Evolutionary conservation across 1,140 invertebrate species (phyloP), one percentile per base, ranked within the genome.

Genomic region (Amphibalanus amphitrite): DNA sequence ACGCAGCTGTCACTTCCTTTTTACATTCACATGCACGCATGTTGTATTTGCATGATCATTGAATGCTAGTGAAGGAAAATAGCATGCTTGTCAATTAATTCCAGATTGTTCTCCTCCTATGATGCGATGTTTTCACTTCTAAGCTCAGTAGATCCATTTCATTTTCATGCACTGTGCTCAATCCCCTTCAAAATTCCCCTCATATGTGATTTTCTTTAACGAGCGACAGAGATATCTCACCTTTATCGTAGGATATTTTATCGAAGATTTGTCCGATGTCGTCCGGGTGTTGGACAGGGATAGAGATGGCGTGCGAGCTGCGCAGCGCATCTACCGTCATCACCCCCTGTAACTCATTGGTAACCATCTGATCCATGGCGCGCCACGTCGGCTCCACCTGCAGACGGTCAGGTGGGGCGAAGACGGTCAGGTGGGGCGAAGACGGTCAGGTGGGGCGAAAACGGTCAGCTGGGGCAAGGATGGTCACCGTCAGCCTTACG

Each of bases 181-280:
- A 97, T 93, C 94, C 97, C 97, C 47, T 93, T 83, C 29, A 97
- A 89, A n/a, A 97, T 87, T 0, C n/a, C n/a, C n/a, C n/a, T n/a
- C n/a, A n/a, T n/a, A n/a, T n/a, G n/a, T n/a, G n/a, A n/a, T n/a
- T n/a, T n/a, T n/a, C n/a, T n/a, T n/a, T n/a, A n/a, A n/a, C n/a
- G n/a, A n/a, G n/a, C n/a, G n/a, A n/a, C n/a, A n/a, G n/a, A n/a
- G n/a, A 90, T 88, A 28, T 90, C 28, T 33, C 90, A 67, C 92
- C 91, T 88, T 95, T 95, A 64, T 83, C 86, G 77, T 97, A 97
- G 0, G 92, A 95, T 74, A 97, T 97, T 69, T 86, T 83, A 79
- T 97, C 94, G 79, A 97, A 97, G 71, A 97, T 93, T 79, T 96
- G 91, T 73, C 87, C 89, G 23, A 97, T 95, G 81, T 97, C 92